phyloP scores from a whole-genome alignment of 2,113 vertebrate genomes.

The Neolamprologus sp. region DNA sequence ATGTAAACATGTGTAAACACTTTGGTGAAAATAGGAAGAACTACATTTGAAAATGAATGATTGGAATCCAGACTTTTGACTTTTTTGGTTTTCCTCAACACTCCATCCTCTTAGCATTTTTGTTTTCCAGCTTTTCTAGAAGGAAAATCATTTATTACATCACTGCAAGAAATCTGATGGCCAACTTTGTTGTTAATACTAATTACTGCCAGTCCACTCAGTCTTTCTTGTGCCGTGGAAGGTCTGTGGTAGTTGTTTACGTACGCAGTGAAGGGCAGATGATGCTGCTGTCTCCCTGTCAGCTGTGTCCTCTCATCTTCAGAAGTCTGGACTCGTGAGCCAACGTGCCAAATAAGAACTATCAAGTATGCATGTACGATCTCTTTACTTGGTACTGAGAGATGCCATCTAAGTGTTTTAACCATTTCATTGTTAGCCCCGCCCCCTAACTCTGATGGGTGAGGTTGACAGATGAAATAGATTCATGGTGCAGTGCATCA shows the following conservation, averaged over 20 bases:
- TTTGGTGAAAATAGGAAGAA: neutral
- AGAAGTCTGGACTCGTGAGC: neutral
- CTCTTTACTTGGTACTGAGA: neutral
- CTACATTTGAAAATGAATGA: neutral
- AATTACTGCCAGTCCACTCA: neutral
- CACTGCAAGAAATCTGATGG: neutral
- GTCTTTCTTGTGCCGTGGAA: neutral
- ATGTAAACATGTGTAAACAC: neutral
- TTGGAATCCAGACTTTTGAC: neutral
- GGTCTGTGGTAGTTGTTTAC: neutral
- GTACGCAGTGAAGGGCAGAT: rapidly evolving
- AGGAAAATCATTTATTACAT: neutral
- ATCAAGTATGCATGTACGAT: neutral
- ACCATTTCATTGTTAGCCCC: neutral
- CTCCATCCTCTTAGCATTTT: rapidly evolving
- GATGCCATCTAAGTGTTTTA: no score
- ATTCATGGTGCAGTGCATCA: neutral
- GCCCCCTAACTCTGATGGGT: neutral
- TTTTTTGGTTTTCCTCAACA: neutral
- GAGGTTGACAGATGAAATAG: neutral
- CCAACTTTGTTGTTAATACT: neutral
- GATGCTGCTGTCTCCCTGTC: neutral
- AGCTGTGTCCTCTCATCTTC: neutral
- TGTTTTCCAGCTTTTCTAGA: neutral
- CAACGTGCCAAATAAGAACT: neutral